Evolutionary conservation across 2,113 vertebrate genomes (phyloP), one percentile per base, ranked within the genome.

Genomic region (Noturus placidus): DNA sequence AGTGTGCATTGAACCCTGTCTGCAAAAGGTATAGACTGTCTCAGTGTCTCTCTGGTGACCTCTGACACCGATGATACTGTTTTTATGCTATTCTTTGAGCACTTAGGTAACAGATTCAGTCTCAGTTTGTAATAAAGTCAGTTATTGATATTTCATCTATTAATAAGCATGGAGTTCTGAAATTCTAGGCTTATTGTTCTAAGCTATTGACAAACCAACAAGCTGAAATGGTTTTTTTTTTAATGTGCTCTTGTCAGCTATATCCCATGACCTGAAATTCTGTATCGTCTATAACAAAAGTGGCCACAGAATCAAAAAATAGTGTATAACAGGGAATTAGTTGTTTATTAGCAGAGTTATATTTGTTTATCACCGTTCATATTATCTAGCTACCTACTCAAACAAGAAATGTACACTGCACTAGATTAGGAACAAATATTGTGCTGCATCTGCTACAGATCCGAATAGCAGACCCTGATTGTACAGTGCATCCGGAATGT

Each of bases 31-130:
- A 33, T 10, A 69, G 59, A 76, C 80, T 84, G 33, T 35, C 17
- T 27, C 30, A n/a, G 15, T 42, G 54, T 59, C 35, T 86, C 84
- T 90, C 72, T 88, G 54, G 65, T 88, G 87, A 80, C 57, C 70
- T 86, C 72, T 76, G 69, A 50, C 46, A 50, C 46, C 9, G n/a
- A 17, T 86, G 85, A 30, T 70, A 35, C n/a, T 76, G 22, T 46
- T 22, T 15, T n/a, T 33, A 74, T 5, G 15, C 42, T 35, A 22
- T 63, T 22, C 56, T 52, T n/a, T 25, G 30, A 79, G 25, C 77
- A 52, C 10, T 78, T 65, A 27, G 30, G 19, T 61, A 15, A 46
- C 33, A 56, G 38, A 83, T 22, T 15, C 25, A 46, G 15, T 3
- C 30, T 35, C 3, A 30, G 13, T 54, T 79, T 70, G 67, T 67